These are phyloP conservation scores for Semicossyphus pulcher DNA, from an alignment of 2,113 vertebrate genomes.

Conservation along the genomic window DNA sequence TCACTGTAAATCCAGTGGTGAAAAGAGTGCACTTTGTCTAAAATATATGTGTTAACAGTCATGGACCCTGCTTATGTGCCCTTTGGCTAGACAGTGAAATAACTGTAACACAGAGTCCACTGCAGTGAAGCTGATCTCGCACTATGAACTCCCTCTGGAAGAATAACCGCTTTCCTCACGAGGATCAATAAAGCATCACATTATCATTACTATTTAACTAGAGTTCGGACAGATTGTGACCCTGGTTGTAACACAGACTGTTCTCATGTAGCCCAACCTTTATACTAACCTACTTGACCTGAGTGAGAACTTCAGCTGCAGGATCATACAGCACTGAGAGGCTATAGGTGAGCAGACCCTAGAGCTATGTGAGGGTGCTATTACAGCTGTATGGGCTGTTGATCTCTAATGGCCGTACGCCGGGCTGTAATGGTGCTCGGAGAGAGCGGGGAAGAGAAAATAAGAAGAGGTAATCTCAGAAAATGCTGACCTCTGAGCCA, in stretches of 20 bases:
- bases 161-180: slow-evolving; percentile 3
- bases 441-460: slow-evolving; percentile 69
- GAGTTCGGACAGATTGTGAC: slow-evolving; percentile 31
- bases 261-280: slow-evolving; percentile 16
- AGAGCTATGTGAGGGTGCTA: slow-evolving; percentile 67
- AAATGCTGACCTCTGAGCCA: slow-evolving; percentile 80
- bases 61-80: slow-evolving; percentile 6
- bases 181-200: slow-evolving; percentile 47
- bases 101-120: neutral
- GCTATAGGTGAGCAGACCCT: slow-evolving; percentile 68
- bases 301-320: slow-evolving; percentile 48
- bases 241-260: slow-evolving; percentile 28
- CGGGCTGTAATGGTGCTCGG: slow-evolving; percentile 71
- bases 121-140: slow-evolving; percentile 34
- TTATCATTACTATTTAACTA: slow-evolving; percentile 49
- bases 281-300: slow-evolving; percentile 68
- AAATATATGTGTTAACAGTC: too few species aligned
- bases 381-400: slow-evolving; percentile 72
- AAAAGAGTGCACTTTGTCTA: neutral
- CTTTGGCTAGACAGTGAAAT: slow-evolving; percentile 16
- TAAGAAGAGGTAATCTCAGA: slow-evolving; percentile 77
- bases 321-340: slow-evolving; percentile 46
- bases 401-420: slow-evolving; percentile 77
- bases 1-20: neutral
- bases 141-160: slow-evolving; percentile 36